Percentiles rank a stretch among this genome's conserved stretches.
Evolutionary conservation across 1,140 invertebrate species (phyloP).

Genomic region (Drosophila sp.): DNA sequence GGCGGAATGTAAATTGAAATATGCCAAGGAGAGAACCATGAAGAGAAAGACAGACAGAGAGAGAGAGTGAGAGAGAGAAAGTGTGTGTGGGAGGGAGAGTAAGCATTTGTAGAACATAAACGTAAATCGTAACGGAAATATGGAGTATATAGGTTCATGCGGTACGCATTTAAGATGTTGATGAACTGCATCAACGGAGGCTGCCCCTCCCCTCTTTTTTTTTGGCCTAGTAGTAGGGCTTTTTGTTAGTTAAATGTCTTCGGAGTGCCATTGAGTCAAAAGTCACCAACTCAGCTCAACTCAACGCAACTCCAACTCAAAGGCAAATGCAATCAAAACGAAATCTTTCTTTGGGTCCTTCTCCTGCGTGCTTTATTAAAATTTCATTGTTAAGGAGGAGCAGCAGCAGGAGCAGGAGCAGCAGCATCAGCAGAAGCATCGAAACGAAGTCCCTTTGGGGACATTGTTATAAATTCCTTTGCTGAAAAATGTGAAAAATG

Average conservation of each 20-base stretch:
- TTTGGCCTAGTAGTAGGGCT: too few species aligned
- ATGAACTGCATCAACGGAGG: slow-evolving; percentile 23
- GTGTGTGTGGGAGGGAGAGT: not conserved
- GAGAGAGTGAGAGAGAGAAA: not conserved
- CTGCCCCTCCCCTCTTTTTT: not conserved
- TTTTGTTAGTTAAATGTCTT: slow-evolving; percentile 60
- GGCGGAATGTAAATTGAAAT: slow-evolving; percentile 75
- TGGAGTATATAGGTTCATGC: not conserved
- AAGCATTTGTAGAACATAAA: slow-evolving; percentile 1
- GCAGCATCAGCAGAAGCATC: not conserved
- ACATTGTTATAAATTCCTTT: slow-evolving; percentile 78
- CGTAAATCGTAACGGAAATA: slow-evolving; percentile 8
- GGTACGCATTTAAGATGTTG: slow-evolving; percentile 1
- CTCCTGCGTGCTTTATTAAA: slow-evolving; percentile 71
- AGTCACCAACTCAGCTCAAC: slow-evolving; percentile 17
- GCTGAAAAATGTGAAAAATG: slow-evolving; percentile 75
- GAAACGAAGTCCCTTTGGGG: slow-evolving; percentile 59
- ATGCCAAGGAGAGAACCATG: slow-evolving; percentile 37
- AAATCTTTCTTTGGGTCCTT: slow-evolving; percentile 16
- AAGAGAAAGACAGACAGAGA: not conserved
- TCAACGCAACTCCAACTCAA: not conserved
- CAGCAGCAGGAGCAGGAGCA: not conserved
- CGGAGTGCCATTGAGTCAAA: slow-evolving; percentile 43
- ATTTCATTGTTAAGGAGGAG: slow-evolving; percentile 56
- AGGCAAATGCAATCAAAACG: slow-evolving; percentile 36